Conservation (phyloP, 2,888 invertebrate species). For the Andricus quercusramuli region DNA sequence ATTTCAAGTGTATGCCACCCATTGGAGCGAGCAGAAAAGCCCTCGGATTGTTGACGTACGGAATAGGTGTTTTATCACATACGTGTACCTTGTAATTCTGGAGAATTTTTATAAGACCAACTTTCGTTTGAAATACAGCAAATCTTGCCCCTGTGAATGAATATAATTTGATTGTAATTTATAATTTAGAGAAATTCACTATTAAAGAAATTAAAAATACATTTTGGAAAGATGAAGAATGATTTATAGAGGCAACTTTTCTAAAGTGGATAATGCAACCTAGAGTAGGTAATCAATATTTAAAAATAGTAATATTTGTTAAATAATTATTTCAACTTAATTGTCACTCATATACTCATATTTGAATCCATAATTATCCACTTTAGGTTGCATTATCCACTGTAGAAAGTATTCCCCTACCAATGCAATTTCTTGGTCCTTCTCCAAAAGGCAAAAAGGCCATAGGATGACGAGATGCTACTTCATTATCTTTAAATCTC, state of each 20-base stretch:
- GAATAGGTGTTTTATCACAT: conserved; percentile 68
- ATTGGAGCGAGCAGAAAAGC: conserved; percentile 63
- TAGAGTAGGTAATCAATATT: too few species aligned
- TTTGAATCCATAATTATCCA: too few species aligned
- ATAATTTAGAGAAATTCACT: too few species aligned
- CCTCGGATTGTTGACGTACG: conserved; percentile 60
- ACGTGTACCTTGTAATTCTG: conserved; percentile 69
- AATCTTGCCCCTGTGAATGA: conserved; percentile 64
- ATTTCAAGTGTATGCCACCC: conserved; percentile 67
- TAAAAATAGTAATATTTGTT: too few species aligned
- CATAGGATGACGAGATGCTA: conserved; percentile 62
- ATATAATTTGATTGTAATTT: background rate
- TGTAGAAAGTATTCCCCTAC: conserved; percentile 50
- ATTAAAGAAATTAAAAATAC: too few species aligned
- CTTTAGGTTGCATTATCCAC: too few species aligned
- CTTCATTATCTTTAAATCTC: conserved; percentile 63
- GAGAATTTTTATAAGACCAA: conserved; percentile 72
- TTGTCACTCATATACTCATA: background rate
- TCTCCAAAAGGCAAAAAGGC: conserved; percentile 68
- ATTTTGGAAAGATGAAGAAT: too few species aligned
- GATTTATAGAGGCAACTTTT: too few species aligned
- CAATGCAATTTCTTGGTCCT: conserved; percentile 73
- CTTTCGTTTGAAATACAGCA: conserved; percentile 72
- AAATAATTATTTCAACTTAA: too few species aligned
- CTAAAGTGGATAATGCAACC: too few species aligned